Evolutionary conservation across 1,140 invertebrate genomes (phyloP).

Genomic region (Orius laevigatus): DNA sequence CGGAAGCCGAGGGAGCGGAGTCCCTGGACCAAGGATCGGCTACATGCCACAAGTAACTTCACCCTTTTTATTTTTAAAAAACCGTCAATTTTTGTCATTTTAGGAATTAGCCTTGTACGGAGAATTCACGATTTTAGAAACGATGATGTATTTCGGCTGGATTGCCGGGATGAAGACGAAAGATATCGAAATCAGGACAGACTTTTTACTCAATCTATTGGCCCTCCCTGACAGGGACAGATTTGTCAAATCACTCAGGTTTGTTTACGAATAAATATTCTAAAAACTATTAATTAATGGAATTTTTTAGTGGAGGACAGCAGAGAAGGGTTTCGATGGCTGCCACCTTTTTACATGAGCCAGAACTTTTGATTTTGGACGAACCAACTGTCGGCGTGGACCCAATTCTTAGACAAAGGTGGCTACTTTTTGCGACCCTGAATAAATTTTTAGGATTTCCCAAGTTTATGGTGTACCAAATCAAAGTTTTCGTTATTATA

Average conservation of each 20-base stretch:
- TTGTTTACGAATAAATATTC: too few species aligned
- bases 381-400: constrained; percentile 85
- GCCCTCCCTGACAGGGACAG: constrained; percentile 71
- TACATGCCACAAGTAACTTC: constrained; percentile 36
- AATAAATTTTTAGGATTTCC: too few species aligned
- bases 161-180: constrained; percentile 76
- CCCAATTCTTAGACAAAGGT: constrained; percentile 70
- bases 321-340: constrained; percentile 72
- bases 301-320: constrained; percentile 62
- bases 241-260: constrained; percentile 61
- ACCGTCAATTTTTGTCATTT: constrained; percentile 27
- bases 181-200: constrained; percentile 62
- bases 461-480: too few species aligned
- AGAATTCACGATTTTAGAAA: constrained; percentile 88
- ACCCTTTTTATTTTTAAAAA: not conserved
- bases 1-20: constrained; percentile 50
- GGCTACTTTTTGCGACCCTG: too few species aligned
- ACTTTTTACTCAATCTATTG: constrained; percentile 79
- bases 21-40: constrained; percentile 66
- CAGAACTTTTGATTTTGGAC: constrained; percentile 74
- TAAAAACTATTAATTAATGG: too few species aligned
- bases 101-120: constrained; percentile 88
- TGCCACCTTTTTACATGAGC: constrained; percentile 67
- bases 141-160: constrained; percentile 90
- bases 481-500: too few species aligned